A percentile compares a stretch with the other conserved stretches of the same genome.
Conservation (phyloP, 2,113 vertebrate species). For the Sapayoa aenigma region DNA sequence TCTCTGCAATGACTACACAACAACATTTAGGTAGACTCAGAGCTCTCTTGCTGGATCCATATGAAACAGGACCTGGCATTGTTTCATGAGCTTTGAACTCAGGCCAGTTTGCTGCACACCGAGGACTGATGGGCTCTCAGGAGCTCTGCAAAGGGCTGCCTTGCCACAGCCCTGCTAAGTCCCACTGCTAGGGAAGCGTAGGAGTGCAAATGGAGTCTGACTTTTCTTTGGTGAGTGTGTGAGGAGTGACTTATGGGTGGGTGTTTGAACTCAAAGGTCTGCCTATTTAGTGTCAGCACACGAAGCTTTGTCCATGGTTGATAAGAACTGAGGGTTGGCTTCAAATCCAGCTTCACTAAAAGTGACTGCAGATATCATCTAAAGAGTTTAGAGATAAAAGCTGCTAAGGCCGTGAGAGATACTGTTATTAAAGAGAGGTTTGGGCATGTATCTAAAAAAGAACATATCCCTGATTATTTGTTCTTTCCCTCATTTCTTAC, state of each 20-base stretch:
- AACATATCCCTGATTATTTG: neutral
- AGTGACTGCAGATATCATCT: neutral
- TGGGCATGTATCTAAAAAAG: neutral
- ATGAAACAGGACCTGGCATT: neutral
- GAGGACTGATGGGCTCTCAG: neutral
- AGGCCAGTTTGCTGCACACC: neutral
- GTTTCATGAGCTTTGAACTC: neutral
- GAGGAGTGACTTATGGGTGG: neutral
- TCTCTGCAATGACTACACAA: neutral
- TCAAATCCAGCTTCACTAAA: neutral
- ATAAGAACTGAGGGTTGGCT: neutral
- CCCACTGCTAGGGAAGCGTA: neutral
- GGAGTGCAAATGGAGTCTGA: neutral
- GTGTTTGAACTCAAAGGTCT: neutral
- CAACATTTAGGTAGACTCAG: neutral
- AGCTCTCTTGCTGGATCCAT: neutral
- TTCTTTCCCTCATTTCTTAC: neutral
- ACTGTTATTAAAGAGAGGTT: neutral
- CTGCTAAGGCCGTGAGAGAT: neutral
- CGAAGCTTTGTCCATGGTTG: neutral
- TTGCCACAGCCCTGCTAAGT: neutral
- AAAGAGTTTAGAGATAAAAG: slow-evolving; percentile 8
- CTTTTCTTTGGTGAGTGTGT: neutral
- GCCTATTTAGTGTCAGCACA: accelerated
- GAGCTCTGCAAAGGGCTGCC: neutral